A percentile compares a stretch with the other conserved stretches of the same genome.
Evolutionary conservation across 1,140 invertebrate species (phyloP).

Genomic region (Cepaea nemoralis): DNA sequence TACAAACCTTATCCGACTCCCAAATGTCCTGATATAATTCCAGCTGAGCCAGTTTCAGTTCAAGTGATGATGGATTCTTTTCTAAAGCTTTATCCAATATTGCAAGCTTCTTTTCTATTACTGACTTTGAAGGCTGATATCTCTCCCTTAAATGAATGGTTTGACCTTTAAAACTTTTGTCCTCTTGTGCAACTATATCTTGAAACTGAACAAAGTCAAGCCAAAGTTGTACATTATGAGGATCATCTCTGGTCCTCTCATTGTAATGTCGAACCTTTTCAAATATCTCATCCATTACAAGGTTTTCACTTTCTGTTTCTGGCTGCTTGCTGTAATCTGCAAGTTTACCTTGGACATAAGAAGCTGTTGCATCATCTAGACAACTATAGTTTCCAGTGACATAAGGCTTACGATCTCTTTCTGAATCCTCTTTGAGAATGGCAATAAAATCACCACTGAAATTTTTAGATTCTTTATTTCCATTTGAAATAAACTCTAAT

Average conservation of each 20-base stretch:
- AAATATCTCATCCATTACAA: constrained; percentile 42
- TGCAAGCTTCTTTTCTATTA: constrained; percentile 72
- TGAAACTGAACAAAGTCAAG: constrained; percentile 71
- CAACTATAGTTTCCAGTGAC: constrained; percentile 38
- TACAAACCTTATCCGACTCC: constrained; percentile 57
- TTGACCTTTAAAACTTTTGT: constrained; percentile 42
- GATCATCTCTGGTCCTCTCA: constrained; percentile 66
- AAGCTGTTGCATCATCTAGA: constrained; percentile 52
- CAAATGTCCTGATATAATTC: constrained; percentile 67
- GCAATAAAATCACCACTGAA: constrained; percentile 28
- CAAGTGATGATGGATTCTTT: constrained; percentile 69
- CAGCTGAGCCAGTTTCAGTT: constrained; percentile 69
- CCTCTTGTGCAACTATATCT: constrained; percentile 23
- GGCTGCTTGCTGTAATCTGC: constrained; percentile 13
- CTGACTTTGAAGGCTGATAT: constrained; percentile 37
- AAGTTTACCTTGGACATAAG: constrained; percentile 58
- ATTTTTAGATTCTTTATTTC: constrained; percentile 14
- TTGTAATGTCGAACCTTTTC: constrained; percentile 69
- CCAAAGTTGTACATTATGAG: constrained; percentile 71
- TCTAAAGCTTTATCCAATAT: constrained; percentile 73
- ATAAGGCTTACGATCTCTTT: background rate
- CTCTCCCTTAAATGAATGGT: constrained; percentile 41
- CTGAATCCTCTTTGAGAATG: constrained; percentile 37
- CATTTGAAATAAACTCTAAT: background rate
- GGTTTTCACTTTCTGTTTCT: constrained; percentile 34